Conservation (phyloP, 2,113 vertebrate genomes). For the Sylvicapra grimmia region DNA sequence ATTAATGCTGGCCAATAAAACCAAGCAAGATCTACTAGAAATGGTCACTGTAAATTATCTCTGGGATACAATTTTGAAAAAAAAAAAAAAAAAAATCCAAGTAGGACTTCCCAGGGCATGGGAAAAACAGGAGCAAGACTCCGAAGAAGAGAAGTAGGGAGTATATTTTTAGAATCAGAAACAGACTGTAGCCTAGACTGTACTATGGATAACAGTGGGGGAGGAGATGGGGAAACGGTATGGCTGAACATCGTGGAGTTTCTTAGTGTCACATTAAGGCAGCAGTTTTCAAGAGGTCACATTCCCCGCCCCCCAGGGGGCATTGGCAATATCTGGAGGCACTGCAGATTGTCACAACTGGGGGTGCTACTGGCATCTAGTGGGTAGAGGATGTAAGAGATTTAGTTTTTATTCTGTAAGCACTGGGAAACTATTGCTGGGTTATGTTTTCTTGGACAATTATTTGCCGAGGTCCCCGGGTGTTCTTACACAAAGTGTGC, state of each 20-base stretch:
- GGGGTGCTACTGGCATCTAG: slow-evolving; percentile 23
- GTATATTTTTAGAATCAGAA: not conserved
- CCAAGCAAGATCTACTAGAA: not conserved
- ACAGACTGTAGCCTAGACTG: not conserved
- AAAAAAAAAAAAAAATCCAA: not conserved
- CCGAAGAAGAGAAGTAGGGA: not conserved
- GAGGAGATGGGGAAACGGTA: not conserved
- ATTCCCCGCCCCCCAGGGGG: not conserved
- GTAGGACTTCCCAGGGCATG: not conserved
- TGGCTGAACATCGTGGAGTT: not conserved
- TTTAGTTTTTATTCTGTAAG: not conserved
- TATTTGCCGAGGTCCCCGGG: not conserved
- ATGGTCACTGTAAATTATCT: not conserved
- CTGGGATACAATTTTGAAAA: not conserved
- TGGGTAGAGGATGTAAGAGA: slow-evolving; percentile 18
- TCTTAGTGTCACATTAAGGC: not conserved
- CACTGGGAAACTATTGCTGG: not conserved
- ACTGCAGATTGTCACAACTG: not conserved
- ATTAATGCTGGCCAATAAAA: not conserved
- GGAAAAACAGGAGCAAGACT: not conserved
- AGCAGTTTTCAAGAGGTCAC: not conserved
- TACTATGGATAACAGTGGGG: not conserved
- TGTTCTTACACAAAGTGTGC: not conserved
- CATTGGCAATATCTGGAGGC: not conserved
- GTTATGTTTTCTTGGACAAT: not conserved